A percentile compares a stretch with the other conserved stretches of the same genome.
phyloP scores from a whole-genome alignment of 2,113 vertebrate species.

The Tor tambroides region DNA sequence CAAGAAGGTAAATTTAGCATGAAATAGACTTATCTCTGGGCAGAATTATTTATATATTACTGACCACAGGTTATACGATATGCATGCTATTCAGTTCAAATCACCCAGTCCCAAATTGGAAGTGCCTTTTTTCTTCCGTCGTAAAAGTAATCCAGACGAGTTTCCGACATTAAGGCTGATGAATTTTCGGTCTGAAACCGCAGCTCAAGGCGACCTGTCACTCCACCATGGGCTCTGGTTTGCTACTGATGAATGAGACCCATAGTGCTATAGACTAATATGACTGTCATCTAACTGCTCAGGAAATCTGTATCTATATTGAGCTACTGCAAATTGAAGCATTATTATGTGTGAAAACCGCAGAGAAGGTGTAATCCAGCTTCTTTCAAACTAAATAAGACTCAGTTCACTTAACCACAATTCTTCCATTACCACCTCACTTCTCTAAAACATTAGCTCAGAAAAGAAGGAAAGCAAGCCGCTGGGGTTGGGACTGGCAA shows the following conservation, averaged over 20 bases:
- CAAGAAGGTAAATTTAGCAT: neutral
- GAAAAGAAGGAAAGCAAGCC: constrained; percentile 8
- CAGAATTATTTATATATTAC: constrained; percentile 14
- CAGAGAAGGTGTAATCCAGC: constrained; percentile 26
- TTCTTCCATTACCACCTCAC: constrained; percentile 45
- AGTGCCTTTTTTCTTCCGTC: constrained; percentile 15
- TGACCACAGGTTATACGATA: constrained; percentile 35
- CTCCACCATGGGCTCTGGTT: constrained; percentile 2
- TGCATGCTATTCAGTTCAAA: constrained; percentile 20
- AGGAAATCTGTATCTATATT: constrained; percentile 31
- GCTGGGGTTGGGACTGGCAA: constrained; percentile 61
- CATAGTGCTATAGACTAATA: neutral
- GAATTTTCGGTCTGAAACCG: constrained; percentile 41
- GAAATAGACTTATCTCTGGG: constrained; percentile 15
- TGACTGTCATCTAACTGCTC: constrained; percentile 5
- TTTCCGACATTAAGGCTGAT: constrained; percentile 44
- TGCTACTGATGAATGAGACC: neutral
- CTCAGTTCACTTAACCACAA: constrained; percentile 26
- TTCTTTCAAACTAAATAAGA: constrained; percentile 41
- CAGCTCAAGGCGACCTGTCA: constrained; percentile 38
- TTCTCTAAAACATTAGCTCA: constrained; percentile 26
- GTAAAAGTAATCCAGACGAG: constrained; percentile 38
- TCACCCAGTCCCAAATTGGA: neutral
- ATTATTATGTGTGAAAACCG: neutral
- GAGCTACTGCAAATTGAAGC: constrained; percentile 34